Conservation (phyloP, 2,113 vertebrate genomes). For the Ploceus nigricollis region DNA sequence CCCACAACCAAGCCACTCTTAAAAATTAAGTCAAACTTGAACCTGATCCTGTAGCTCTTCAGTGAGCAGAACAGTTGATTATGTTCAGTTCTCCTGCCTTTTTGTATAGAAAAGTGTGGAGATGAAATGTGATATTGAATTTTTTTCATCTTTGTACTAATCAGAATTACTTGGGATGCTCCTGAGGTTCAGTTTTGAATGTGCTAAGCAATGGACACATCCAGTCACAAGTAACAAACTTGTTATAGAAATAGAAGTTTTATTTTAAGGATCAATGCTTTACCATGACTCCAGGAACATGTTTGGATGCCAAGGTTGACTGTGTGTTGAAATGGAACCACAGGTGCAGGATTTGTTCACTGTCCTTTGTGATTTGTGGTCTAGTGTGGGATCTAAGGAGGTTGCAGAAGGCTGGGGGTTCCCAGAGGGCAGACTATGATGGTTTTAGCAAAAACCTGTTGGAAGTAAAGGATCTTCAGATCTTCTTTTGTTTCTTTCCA, state of each 20-base stretch:
- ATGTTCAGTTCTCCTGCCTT: background rate
- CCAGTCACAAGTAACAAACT: background rate
- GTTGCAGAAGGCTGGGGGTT: background rate
- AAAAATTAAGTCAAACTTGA: background rate
- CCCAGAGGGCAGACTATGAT: background rate
- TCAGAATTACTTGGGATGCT: background rate
- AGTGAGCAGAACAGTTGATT: background rate
- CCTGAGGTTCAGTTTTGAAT: background rate
- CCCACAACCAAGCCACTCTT: background rate
- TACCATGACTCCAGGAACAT: background rate
- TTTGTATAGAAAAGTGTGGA: background rate
- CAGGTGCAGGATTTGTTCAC: background rate
- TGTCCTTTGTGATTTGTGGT: background rate
- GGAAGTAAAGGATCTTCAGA: background rate
- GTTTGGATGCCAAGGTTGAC: background rate
- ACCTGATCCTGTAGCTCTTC: background rate
- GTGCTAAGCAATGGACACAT: background rate
- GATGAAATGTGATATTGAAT: background rate
- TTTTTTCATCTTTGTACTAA: background rate
- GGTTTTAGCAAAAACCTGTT: background rate
- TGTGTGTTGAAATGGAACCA: background rate
- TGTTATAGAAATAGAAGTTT: background rate
- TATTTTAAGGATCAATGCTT: background rate
- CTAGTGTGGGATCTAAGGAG: rapidly evolving
- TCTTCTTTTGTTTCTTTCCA: background rate